Evolutionary conservation across 2,888 invertebrate genomes (phyloP), one percentile per base, ranked within the genome.

Genomic region (Phyllotreta striolata): DNA sequence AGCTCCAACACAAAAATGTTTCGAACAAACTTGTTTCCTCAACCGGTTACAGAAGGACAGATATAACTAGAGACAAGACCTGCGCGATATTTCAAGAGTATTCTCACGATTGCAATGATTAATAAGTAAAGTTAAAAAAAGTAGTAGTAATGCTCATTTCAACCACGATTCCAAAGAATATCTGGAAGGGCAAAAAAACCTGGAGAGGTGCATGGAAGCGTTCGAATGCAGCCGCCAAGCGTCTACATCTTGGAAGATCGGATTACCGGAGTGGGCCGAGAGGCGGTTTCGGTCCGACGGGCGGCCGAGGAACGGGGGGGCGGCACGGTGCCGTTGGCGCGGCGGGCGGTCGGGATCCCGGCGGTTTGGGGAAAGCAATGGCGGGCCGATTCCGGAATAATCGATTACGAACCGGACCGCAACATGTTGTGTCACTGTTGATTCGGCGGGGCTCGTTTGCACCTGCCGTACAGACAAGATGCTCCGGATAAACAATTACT

Each of bases 311-410:
- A 39, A 41, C 24, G 14, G 38, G 54, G 63, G 51, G 8, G 37
- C n/a, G 57, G 49, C 59, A 54, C 35, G 43, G 60, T 49, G 41
- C 51, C 46, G 51, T 52, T 60, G 61, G 55, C 54, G 59, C 60
- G 46, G 49, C 40, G 46, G 59, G 52, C 35, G 43, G 52, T 12
- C 37, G 13, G 8, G 51, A 43, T 51, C 61, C 54, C 39, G 54
- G 61, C 47, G 37, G 56, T 52, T 60, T 51, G 66, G 66, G 61
- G 46, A 56, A 57, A 47, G 49, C 43, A 47, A 60, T 60, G 52
- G 64, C 60, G 57, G 58, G 62, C 66, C 66, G 62, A 66, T 66
- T 61, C 66, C 51, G 66, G 58, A 66, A 68, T 66, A 66, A 68
- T 68, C 68, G 66, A 68, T 66, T 59, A 56, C 40, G 40, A 56